phyloP scores from a whole-genome alignment of 2,888 invertebrate genomes.

The Leistus spinibarbis region DNA sequence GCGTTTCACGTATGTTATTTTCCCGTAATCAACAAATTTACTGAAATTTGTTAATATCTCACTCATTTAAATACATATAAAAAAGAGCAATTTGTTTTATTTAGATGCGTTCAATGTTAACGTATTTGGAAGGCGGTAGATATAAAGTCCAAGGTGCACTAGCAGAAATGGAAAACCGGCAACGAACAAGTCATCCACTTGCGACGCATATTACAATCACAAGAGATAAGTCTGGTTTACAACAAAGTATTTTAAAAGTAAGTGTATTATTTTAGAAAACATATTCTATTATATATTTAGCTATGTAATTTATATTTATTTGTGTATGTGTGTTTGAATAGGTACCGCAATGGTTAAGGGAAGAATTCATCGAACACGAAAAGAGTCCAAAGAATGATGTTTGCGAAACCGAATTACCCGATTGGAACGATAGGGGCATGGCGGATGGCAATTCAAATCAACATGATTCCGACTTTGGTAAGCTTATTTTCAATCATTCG shows the following conservation, averaged over 20 bases:
- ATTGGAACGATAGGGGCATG: conserved; percentile 77
- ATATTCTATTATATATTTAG: conserved; percentile 46
- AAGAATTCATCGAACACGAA: conserved; percentile 62
- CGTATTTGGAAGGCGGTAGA: conserved; percentile 88
- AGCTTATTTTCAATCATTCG: conserved; percentile 44
- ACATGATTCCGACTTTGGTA: conserved; percentile 84
- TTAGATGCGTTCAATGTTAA: conserved; percentile 90
- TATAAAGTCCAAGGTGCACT: conserved; percentile 86
- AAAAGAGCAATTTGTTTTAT: conserved; percentile 45
- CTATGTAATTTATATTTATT: conserved; percentile 3
- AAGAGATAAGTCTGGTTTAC: conserved; percentile 87
- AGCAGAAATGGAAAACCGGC: conserved; percentile 80
- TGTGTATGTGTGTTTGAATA: too few species aligned
- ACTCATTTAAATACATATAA: background rate
- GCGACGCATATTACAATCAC: conserved; percentile 86
- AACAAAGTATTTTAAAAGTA: conserved; percentile 84
- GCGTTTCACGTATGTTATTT: too few species aligned
- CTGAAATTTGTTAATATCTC: background rate
- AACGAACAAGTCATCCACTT: conserved; percentile 79
- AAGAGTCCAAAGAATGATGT: conserved; percentile 58
- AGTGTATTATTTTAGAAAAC: conserved; percentile 14
- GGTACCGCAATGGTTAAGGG: conserved; percentile 78
- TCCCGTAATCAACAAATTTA: too few species aligned
- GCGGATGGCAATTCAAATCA: conserved; percentile 87
- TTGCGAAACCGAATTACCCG: conserved; percentile 61